Evolutionary conservation across 2,888 invertebrate species (phyloP), one percentile per base, ranked within the genome.

Genomic region (Endotricha flammealis): DNA sequence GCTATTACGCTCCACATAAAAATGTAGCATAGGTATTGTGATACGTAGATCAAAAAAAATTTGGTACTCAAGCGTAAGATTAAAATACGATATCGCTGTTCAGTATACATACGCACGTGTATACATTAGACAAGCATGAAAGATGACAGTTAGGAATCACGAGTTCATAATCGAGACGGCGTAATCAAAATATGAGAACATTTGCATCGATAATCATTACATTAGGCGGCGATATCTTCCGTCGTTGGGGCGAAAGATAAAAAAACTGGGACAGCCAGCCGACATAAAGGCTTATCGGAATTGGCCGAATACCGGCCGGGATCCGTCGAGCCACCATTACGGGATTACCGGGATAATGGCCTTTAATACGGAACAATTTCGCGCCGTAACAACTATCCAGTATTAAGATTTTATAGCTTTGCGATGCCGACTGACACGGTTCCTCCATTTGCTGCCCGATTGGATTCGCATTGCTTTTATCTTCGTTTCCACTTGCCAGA

Each of bases 341-440:
- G 50, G 49, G 62, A 62, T 62, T 61, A 60, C 55, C 39, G 47
- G 48, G 49, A 47, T 57, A 50, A 54, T 48, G 41, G 54, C 46
- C 50, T 53, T 52, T 49, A 55, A 55, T 55, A 48, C 46, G 33
- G 33, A 36, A 32, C 48, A 34, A 38, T 41, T 38, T 39, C 41
- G 33, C 41, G 34, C 27, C 34, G 41, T 29, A 38, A 44, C 46
- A 41, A 44, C 46, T 39, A 43, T 25, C 40, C 20, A 20, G 25
- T 30, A 34, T 34, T 38, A 29, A 38, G 38, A 38, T 38, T 41
- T 38, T 29, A 29, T 23, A 14, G 12, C 34, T 12, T 17, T 27
- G 9, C 27, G 12, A 35, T 16, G 9, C 11, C 6, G 11, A 17
- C 27, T 1, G 34, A 40, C 36, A 36, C 29, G 36, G 24, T 28